phyloP scores from a whole-genome alignment of 1,140 invertebrate species.

The Druon quercuslanigerum region DNA sequence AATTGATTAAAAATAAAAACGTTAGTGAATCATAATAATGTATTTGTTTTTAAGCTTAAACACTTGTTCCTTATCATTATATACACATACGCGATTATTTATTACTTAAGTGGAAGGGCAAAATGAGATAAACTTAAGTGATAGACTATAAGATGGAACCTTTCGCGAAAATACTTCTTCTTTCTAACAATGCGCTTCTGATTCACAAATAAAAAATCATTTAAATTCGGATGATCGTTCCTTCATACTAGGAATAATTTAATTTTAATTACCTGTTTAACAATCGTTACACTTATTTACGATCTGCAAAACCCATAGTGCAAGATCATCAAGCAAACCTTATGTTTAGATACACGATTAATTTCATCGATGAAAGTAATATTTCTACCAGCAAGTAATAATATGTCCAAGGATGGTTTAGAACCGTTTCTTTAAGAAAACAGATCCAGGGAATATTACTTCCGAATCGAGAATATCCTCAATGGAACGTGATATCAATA shows the following conservation, averaged over 20 bases:
- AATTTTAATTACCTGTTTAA: not conserved
- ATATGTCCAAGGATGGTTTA: not conserved
- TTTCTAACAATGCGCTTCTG: conserved; percentile 27
- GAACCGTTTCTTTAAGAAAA: not conserved
- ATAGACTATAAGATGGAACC: conserved; percentile 28
- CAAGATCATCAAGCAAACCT: not conserved
- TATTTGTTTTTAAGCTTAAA: conserved; percentile 70
- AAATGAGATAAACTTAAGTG: conserved; percentile 35
- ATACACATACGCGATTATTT: conserved; percentile 70
- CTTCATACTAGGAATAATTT: conserved; percentile 23
- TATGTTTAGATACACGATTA: conserved; percentile 15
- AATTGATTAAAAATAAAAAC: conserved; percentile 47
- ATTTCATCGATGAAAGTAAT: conserved; percentile 7
- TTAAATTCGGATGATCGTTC: conserved; percentile 7
- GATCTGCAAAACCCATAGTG: not conserved
- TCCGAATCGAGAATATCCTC: not conserved
- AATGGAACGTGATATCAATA: conserved; percentile 24
- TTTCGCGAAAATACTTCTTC: conserved; percentile 23
- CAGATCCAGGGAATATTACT: not conserved
- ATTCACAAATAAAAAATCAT: conserved; percentile 15
- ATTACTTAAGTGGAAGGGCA: conserved; percentile 55
- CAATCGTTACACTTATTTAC: conserved; percentile 26
- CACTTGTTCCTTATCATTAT: conserved; percentile 71
- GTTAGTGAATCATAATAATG: conserved; percentile 69
- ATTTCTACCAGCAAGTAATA: not conserved